A percentile compares a stretch with the other conserved stretches of the same genome.
Conservation (phyloP, 2,888 invertebrate species). For the Watsonalla binaria region DNA sequence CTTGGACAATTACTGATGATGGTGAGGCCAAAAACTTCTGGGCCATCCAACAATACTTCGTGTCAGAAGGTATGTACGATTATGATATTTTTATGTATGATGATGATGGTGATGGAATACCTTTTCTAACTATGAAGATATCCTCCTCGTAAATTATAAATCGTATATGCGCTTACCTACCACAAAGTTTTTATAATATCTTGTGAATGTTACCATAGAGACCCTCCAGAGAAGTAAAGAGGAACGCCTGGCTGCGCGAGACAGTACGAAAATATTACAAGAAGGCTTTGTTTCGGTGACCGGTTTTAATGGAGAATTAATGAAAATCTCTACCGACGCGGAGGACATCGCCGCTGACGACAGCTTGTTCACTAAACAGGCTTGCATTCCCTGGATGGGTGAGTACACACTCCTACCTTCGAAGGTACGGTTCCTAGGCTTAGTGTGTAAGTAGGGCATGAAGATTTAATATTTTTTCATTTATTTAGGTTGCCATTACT, state of each 20-base stretch:
- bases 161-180: too few species aligned
- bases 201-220: neutral
- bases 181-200: neutral
- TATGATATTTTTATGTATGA: neutral
- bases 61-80: neutral
- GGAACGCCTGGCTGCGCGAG: neutral
- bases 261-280: slow-evolving; percentile 1
- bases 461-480: neutral
- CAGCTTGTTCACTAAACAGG: slow-evolving; percentile 43
- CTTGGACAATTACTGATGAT: neutral
- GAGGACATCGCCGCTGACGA: slow-evolving; percentile 4
- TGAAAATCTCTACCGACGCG: slow-evolving; percentile 4
- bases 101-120: neutral
- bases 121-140: too few species aligned
- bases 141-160: too few species aligned
- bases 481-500: slow-evolving; percentile 13
- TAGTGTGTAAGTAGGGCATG: slow-evolving; percentile 8
- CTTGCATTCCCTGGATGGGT: slow-evolving; percentile 61
- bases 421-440: neutral
- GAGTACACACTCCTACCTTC: slow-evolving; percentile 18
- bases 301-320: slow-evolving; percentile 31
- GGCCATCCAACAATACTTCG: neutral
- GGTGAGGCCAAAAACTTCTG: neutral
- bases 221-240: neutral
- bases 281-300: slow-evolving; percentile 29